Base-by-base conservation (phyloP, 2,113 vertebrate species). In the Recurvirostra avosetta region DNA sequence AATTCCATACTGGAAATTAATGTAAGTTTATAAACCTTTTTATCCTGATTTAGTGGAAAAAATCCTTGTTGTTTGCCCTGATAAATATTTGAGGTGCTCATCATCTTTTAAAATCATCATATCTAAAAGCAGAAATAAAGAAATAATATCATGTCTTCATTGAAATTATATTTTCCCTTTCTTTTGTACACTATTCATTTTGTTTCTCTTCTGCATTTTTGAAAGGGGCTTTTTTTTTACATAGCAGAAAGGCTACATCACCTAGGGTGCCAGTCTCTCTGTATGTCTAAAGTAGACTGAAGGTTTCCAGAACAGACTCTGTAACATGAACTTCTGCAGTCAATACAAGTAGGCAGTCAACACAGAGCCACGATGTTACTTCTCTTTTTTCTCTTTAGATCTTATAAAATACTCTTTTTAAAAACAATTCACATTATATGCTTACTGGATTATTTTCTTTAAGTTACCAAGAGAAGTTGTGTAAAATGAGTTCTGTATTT, bases 1-100 rank as follows among this genome's bases (percentile, higher is more conserved):
- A 88, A 91, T 87, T 95, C 74, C 49, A 72, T 50, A 63, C 21
- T 87, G 36, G 45, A 90, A 96, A 96, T 96, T 88, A 95, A 70
- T 62, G 26, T 83, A 83, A 85, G 12, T 70, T 96, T 97, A 86
- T 76, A 94, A 95, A 88, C 17, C 15, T 78, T 11, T 43, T 95
- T 83, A 68, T 92, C 94, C 23, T 89, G 32, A 32, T 58, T 92
- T 96, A 86, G 53, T 49, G 38, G 55, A 62, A 97, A 97, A 91
- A 12, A 22, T 61, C 8, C 9, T 47, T 73, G 20, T 65, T 90
- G 86, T 79, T 94, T 94, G 53, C 32, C n/a, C 56, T 67, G 49
- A 85, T 62, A 83, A 90, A 61, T 71, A 84, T 80, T 92, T 85
- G 49, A 70, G 20, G 32, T 66, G 49, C 7, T 47, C 41, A 78